Base-by-base conservation (phyloP, 92 coral and sea anemone species). In the Ricordea florida region DNA sequence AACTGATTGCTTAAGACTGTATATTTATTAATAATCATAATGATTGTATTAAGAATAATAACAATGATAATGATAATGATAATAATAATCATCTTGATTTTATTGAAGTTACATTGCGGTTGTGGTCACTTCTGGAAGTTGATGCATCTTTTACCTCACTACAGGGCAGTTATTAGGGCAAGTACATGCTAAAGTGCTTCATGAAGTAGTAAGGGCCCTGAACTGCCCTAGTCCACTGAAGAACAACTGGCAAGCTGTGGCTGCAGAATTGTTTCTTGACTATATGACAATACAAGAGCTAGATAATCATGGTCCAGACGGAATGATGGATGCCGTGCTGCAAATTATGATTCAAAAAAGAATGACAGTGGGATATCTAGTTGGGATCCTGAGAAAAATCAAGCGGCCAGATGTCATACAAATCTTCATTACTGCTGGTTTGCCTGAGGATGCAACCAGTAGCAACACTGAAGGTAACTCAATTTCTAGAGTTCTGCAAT, bases 181-280 rank as follows among this genome's bases (percentile, higher is more conserved):
- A 20, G 30, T 57, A 14, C 79, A 66, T 17, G 2, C 34, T 8
- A 24, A 31, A 3, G 57, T 43, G 23, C 44, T 72, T 1, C n/a
- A 27, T 23, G 57, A 72, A 31, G 35, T 57, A 11, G 58, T 72
- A 0, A 43, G 32, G 69, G 7, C 1, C 28, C 63, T 69, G 1
- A 69, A 69, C 46, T 35, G 27, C 76, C 47, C 61, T 20, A 69
- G 63, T 27, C 63, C 63, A 6, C 57, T 72, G 13, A 22, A 62
- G 3, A 72, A 72, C 44, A 34, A 72, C 34, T 72, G 79, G 79
- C 26, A 31, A 35, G 57, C 33, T 1, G 11, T 72, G n/a, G 79
- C 79, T 0, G 69, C 25, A 6, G 56, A 42, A 37, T 21, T 59
- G 34, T 33, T 11, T 13, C 0, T 56, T 4, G 22, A 16, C 4